Evolutionary conservation across 1,140 invertebrate species (phyloP).

Genomic region (Anastrepha ludens): DNA sequence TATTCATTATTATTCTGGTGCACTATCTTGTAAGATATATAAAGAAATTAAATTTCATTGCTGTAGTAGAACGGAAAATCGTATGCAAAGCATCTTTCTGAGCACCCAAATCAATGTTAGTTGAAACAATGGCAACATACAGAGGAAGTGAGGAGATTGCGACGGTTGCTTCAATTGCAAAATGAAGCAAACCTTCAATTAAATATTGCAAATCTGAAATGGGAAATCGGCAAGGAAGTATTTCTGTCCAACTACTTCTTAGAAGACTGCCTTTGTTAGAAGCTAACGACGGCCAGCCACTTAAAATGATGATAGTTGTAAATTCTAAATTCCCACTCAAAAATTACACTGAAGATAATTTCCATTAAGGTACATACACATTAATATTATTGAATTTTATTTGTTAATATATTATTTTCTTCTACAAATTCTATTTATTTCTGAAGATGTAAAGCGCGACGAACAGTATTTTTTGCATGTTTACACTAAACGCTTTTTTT

Average conservation of each 20-base stretch:
- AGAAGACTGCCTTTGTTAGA: neutral
- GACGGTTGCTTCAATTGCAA: neutral
- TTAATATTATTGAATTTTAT: conserved; percentile 22
- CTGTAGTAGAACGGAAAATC: neutral
- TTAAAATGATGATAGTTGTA: neutral
- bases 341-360: neutral
- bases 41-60: neutral
- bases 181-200: too few species aligned
- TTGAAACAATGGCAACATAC: neutral
- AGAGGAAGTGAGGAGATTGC: neutral
- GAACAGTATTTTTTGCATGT: neutral
- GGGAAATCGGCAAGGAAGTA: neutral
- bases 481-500: neutral
- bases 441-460: conserved; percentile 28
- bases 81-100: neutral
- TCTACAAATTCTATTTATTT: conserved; percentile 38
- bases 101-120: conserved; percentile 24
- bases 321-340: neutral
- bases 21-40: neutral
- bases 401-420: conserved; percentile 34
- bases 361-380: conserved; percentile 46
- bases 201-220: neutral
- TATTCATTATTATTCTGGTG: neutral
- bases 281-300: neutral
- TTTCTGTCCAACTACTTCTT: neutral